Base-by-base conservation (phyloP, 2,113 vertebrate genomes). In the Australoheros scitulus region DNA sequence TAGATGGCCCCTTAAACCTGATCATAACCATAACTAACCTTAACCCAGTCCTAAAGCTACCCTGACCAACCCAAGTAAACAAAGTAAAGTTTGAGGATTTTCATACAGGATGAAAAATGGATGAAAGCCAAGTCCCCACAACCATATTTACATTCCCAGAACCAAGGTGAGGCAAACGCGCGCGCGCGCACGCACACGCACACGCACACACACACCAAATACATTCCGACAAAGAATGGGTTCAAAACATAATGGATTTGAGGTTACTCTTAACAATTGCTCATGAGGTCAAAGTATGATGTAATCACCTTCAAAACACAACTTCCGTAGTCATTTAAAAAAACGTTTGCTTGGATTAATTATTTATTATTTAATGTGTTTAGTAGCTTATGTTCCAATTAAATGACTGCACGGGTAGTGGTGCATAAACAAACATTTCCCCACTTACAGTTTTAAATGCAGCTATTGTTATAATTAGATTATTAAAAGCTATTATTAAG, bases 401-500 rank as follows among this genome's bases (percentile, higher is more conserved):
- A 64, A 65, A 9, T 22, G 56, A 60, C n/a, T 65, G 50, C 2
- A 34, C 32, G 38, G 20, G 29, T 26, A 32, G 11, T 55, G 22
- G 6, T 26, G 24, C 20, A 74, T 15, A 38, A 72, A 65, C 36
- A 2, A 75, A 56, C 17, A 68, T 61, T 34, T 56, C 36, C 34
- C 26, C 32, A 18, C 22, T 52, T 55, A 55, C 47, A n/a, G 68
- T n/a, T 0, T 72, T 29, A 55, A 72, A 72, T 72, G 17, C 47
- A 14, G 26, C 4, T 32, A 14, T 14, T 72, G 17, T 55, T 34
- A 77, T 47, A 81, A 81, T 77, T 50, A 88, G 24, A 61, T 17
- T 5, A 22, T 84, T 61, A 81, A 83, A 82, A 81, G 18, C 29
- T 56, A 64, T 70, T 63, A 32, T 84, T 80, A 29, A 38, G 72